Evolutionary conservation across 2,797 vertebrate species (phyloP).

Genomic region (Echiichthys vipera): DNA sequence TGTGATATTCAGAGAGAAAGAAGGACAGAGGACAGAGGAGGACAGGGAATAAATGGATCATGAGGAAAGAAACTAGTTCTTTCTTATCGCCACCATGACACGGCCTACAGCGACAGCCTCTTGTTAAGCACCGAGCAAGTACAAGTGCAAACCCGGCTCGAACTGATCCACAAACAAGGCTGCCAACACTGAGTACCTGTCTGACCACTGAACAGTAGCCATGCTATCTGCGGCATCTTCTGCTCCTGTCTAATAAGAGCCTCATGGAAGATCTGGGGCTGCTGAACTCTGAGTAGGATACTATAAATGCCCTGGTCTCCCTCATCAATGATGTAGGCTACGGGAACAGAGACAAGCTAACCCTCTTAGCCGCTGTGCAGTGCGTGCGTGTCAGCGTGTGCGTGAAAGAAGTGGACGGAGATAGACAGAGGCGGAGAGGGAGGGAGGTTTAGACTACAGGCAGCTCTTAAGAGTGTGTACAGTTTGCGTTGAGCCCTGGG

Average conservation of each 20-base stretch:
- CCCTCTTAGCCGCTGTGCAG: conserved; percentile 75
- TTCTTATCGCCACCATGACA: conserved; percentile 49
- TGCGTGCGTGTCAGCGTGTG: conserved; percentile 38
- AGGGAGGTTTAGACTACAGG: conserved; percentile 71
- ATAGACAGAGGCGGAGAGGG: conserved; percentile 61
- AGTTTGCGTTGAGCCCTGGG: conserved; percentile 81
- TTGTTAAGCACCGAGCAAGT: conserved; percentile 53
- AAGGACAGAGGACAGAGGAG: conserved; percentile 20
- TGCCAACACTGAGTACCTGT: conserved; percentile 60
- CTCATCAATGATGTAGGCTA: conserved; percentile 83
- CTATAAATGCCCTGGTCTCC: conserved; percentile 78
- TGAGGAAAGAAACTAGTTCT: conserved; percentile 49
- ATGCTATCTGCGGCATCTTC: conserved; percentile 35
- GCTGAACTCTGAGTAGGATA: conserved; percentile 62
- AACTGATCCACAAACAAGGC: conserved; percentile 70
- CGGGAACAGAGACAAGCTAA: conserved; percentile 81
- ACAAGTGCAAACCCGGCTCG: conserved; percentile 51
- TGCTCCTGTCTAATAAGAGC: conserved; percentile 52
- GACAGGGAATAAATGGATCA: conserved; percentile 61
- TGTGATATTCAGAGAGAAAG: conserved; percentile 1
- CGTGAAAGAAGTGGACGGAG: conserved; percentile 41
- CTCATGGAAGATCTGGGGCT: conserved; percentile 54
- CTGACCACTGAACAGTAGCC: conserved; percentile 56
- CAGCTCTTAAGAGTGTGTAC: conserved; percentile 84
- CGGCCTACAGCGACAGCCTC: conserved; percentile 15